Conservation (phyloP, 2,888 invertebrate species). For the Zygaena filipendulae region DNA sequence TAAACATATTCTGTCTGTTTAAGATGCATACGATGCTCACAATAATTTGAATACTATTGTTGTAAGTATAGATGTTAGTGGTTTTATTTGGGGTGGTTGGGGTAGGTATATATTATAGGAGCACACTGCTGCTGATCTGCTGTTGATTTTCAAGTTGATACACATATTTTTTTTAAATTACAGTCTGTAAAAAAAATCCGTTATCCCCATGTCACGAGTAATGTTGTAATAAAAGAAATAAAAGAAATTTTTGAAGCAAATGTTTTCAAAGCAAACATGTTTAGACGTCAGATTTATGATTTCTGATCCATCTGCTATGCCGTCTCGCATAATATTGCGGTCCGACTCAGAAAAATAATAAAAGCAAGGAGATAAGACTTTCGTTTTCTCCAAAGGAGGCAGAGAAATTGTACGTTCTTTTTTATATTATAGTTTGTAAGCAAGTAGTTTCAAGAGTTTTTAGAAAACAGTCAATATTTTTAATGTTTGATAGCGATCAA, state of each 20-base stretch:
- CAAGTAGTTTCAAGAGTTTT: conserved; percentile 8
- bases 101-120: too few relatives aligned
- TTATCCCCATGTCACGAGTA: too few relatives aligned
- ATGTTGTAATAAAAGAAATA: conserved; percentile 17
- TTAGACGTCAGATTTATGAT: conserved; percentile 59
- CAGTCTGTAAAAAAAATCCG: too few relatives aligned
- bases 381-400: conserved; percentile 43
- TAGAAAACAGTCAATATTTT: too few relatives aligned
- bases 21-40: too few relatives aligned
- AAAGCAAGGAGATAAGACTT: conserved; percentile 50
- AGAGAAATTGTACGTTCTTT: conserved; percentile 44
- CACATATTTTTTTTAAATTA: conserved; percentile 15
- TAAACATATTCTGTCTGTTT: too few relatives aligned
- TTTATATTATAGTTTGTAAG: conserved; percentile 23
- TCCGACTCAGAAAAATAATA: conserved; percentile 59
- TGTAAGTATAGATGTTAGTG: too few relatives aligned
- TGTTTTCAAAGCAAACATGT: conserved; percentile 48
- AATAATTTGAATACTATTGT: too few relatives aligned
- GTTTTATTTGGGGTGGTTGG: too few relatives aligned
- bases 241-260: conserved; percentile 26
- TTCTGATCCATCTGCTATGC: conserved; percentile 56
- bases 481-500: too few relatives aligned
- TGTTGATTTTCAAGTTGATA: conserved; percentile 11
- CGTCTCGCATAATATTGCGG: conserved; percentile 58
- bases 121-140: conserved; percentile 26